A percentile compares a stretch with the other conserved stretches of the same genome.
These are phyloP conservation scores for Metallyticus violacea DNA, from an alignment of 2,888 invertebrate genomes.

Conservation along the genomic window DNA sequence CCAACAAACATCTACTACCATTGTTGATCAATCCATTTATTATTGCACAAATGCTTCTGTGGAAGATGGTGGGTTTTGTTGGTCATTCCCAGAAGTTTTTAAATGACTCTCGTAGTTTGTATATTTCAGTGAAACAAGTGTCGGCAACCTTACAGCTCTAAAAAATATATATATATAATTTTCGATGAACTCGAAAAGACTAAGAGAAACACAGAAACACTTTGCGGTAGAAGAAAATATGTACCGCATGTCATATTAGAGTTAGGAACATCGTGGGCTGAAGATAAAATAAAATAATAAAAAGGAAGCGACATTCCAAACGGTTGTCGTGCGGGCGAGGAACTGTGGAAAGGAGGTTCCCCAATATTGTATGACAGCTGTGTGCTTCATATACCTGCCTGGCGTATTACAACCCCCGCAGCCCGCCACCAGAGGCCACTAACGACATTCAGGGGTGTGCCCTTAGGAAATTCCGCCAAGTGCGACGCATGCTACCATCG, in stretches of 20 bases:
- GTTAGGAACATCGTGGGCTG: neutral
- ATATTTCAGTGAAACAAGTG: no score
- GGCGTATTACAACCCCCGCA: neutral
- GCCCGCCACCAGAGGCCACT: neutral
- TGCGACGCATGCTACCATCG: no score
- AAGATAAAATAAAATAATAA: neutral
- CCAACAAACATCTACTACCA: no score
- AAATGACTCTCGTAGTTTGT: no score
- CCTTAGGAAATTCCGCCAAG: no score
- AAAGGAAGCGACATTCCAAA: neutral
- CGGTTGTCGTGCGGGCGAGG: neutral
- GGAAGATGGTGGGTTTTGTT: no score
- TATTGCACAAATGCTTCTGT: no score
- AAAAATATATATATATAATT: no score
- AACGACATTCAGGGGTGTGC: neutral
- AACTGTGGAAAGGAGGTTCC: neutral
- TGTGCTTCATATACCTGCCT: neutral
- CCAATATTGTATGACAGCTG: conserved; percentile 17
- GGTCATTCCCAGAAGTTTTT: no score
- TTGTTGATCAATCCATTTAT: no score
- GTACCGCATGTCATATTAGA: neutral
- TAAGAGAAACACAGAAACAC: neutral
- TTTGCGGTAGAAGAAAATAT: neutral
- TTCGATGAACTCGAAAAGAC: neutral
- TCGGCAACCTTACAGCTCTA: no score